Evolutionary conservation across 2,113 vertebrate species (phyloP).

Genomic region (Aegithalos caudatus): DNA sequence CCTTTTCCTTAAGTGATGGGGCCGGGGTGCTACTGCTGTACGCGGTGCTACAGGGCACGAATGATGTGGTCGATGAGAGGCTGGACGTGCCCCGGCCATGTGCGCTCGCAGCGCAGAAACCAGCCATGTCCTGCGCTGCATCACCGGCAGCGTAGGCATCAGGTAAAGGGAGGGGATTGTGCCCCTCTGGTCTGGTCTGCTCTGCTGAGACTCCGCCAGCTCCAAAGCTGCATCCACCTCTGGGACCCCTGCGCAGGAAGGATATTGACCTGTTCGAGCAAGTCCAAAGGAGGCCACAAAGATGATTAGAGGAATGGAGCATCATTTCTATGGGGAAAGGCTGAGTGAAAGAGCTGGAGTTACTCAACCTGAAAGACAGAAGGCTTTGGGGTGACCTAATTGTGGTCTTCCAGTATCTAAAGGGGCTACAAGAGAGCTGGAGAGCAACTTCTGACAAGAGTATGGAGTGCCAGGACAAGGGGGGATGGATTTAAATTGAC

Average conservation of each 20-base stretch:
- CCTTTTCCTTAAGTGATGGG: no score
- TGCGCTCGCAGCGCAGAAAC: background rate
- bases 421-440: background rate
- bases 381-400: background rate
- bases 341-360: background rate
- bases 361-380: background rate
- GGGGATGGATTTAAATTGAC: background rate
- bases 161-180: background rate
- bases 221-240: background rate
- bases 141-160: background rate
- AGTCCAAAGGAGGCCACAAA: background rate
- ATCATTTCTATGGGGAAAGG: background rate
- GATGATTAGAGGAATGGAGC: background rate
- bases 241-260: background rate
- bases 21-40: background rate
- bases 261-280: background rate
- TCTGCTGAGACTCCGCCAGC: background rate
- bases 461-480: background rate
- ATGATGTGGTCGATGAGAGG: background rate
- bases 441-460: background rate
- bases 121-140: background rate
- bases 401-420: background rate
- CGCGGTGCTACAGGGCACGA: background rate
- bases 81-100: background rate
- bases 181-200: accelerated